Percentiles rank a stretch among this genome's conserved stretches.
Conservation (phyloP, 2,797 vertebrate species). For the Phataginus tricuspis region DNA sequence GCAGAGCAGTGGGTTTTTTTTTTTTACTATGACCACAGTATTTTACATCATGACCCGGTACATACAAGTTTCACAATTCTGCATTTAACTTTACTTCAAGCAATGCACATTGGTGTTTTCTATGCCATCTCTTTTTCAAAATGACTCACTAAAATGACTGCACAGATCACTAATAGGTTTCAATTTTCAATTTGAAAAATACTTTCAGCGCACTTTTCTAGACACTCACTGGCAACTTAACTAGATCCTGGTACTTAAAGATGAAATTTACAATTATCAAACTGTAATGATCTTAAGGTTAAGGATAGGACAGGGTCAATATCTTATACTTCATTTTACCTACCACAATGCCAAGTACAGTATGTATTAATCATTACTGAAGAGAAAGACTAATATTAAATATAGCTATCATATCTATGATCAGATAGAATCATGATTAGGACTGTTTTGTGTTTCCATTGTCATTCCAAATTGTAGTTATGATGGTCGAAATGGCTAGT, state of each 20-base stretch:
- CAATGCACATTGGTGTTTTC: background rate
- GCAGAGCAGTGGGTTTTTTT: background rate
- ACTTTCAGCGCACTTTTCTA: background rate
- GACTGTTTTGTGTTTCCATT: background rate
- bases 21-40: background rate
- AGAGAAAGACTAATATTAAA: conserved; percentile 40
- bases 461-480: conserved; percentile 23
- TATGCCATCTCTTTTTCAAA: conserved; percentile 5
- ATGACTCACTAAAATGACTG: background rate
- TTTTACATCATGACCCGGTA: background rate
- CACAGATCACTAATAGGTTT: background rate
- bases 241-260: background rate
- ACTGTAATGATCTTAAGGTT: conserved; percentile 27
- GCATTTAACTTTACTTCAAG: background rate
- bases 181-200: background rate
- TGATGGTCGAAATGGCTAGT: background rate
- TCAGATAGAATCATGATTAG: background rate
- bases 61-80: background rate
- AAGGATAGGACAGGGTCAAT: background rate
- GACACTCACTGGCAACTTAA: background rate
- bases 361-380: conserved; percentile 42
- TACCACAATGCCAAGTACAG: background rate
- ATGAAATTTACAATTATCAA: conserved; percentile 5
- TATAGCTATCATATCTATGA: background rate
- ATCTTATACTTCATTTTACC: background rate